Base-by-base conservation (phyloP, 1,140 invertebrate genomes). In the Tetramorium alpestre region DNA sequence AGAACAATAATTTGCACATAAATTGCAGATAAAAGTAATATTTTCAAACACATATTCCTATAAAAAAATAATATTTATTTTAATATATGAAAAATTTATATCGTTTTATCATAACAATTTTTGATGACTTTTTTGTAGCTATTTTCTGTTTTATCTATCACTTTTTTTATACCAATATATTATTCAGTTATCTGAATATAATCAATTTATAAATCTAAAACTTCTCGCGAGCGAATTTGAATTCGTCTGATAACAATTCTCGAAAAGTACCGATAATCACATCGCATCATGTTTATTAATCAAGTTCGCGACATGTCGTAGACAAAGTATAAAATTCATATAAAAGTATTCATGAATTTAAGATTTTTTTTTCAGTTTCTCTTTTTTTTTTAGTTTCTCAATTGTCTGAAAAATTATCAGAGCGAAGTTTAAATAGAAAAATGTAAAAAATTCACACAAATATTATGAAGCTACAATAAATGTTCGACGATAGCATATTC, bases 161-260 rank as follows among this genome's bases (percentile, higher is more conserved):
- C 1, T 11, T 18, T 67, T 38, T 47, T 11, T 16, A 38, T n/a
- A 51, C 51, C 2, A 80, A 78, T 65, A 13, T 33, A 78, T 78
- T 56, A 56, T 75, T 25, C 11, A 58, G 7, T 80, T 69, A 80
- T 51, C 28, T 16, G 28, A 70, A 33, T 82, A 58, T 56, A 22
- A 56, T 73, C 51, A 41, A 33, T 33, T 38, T n/a, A 58, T 56
- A 60, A 73, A 72, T 82, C 51, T 38, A n/a, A 51, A 65, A 80
- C 13, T 49, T 58, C 18, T 58, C 18, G 16, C 2, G 33, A 2
- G 6, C 7, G 25, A 7, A 10, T 58, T 58, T 67, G 0, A 78
- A 51, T 1, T 67, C 25, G 16, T 13, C 22, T 47, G 65, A 56
- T 72, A 70, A 70, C 6, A 67, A 10, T 81, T 70, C 6, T 0